Percentiles rank a stretch among this genome's conserved stretches.
Conservation (phyloP, 2,113 vertebrate genomes). For the Rostratula benghalensis region DNA sequence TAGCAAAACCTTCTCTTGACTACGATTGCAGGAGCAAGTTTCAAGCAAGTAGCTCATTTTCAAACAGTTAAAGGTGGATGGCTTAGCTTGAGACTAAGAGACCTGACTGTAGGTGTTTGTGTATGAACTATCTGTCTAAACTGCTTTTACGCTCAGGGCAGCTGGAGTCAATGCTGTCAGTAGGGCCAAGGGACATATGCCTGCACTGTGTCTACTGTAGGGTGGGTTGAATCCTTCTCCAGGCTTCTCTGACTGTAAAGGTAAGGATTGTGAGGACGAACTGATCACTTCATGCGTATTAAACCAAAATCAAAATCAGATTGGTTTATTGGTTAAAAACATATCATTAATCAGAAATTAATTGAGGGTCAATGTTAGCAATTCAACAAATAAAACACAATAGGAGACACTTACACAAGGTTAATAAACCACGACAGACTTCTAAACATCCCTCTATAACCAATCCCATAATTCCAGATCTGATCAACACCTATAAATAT, state of each 20-base stretch:
- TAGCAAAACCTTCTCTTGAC: not conserved
- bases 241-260: not conserved
- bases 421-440: not conserved
- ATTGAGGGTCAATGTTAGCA: not conserved
- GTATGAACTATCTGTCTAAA: not conserved
- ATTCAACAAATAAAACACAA: not conserved
- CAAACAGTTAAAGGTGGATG: not conserved
- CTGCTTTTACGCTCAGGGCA: not conserved
- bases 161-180: not conserved
- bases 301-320: not conserved
- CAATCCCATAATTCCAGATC: not conserved
- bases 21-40: not conserved
- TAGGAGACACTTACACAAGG: not conserved
- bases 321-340: not conserved
- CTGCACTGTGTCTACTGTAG: rapidly evolving
- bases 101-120: not conserved
- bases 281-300: not conserved
- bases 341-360: not conserved
- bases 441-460: not conserved
- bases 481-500: too few species aligned
- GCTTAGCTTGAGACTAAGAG: not conserved
- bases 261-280: not conserved
- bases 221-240: not conserved
- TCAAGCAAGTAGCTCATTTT: not conserved
- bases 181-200: not conserved